These are phyloP conservation scores for Bambusicola thoracicus DNA, from an alignment of 2,113 vertebrate genomes.

Conservation along the genomic window DNA sequence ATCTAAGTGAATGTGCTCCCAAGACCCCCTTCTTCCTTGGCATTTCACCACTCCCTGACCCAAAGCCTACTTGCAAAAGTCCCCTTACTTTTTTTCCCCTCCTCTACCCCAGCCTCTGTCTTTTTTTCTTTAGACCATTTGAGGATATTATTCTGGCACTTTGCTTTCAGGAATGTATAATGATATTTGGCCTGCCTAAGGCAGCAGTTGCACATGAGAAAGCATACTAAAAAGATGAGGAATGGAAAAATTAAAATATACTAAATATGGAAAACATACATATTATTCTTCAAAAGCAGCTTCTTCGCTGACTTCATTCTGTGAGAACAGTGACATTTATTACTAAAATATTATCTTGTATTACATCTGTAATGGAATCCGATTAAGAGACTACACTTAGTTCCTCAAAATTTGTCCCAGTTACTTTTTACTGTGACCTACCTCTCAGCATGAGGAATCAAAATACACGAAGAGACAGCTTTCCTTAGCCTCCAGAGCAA, in stretches of 20 bases:
- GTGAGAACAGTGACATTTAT: background rate
- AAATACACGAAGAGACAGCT: background rate
- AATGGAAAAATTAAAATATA: background rate
- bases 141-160: background rate
- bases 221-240: background rate
- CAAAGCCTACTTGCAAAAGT: background rate
- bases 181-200: background rate
- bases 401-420: background rate
- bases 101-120: too few species aligned
- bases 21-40: background rate
- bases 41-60: background rate
- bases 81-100: background rate
- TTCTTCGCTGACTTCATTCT: background rate
- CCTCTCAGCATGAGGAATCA: background rate
- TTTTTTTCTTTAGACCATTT: background rate
- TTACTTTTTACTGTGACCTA: background rate
- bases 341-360: background rate
- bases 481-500: background rate
- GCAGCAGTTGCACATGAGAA: background rate
- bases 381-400: background rate
- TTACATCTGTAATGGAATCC: background rate
- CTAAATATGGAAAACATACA: rapidly evolving
- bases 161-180: background rate
- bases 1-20: background rate
- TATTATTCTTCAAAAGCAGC: background rate